Percentiles rank a stretch among this genome's conserved stretches.
These are phyloP conservation scores for Pitangus sulphuratus DNA, from an alignment of 2,797 vertebrate species.

Conservation along the genomic window DNA sequence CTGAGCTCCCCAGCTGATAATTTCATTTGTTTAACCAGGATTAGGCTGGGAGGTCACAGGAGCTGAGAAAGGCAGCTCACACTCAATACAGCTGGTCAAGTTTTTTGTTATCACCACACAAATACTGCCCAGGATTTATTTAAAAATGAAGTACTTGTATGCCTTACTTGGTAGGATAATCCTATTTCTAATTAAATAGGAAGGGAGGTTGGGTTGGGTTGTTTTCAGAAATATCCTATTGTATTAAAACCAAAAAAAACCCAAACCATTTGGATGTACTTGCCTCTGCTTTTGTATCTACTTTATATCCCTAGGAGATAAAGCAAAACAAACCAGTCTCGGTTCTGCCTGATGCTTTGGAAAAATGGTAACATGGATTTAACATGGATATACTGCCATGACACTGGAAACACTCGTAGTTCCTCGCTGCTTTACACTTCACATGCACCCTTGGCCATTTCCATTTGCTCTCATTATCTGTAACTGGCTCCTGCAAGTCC, in stretches of 20 bases:
- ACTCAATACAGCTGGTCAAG: not conserved
- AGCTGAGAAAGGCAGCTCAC: not conserved
- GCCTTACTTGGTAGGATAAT: not conserved
- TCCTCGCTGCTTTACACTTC: not conserved
- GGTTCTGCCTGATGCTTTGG: not conserved
- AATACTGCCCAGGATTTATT: not conserved
- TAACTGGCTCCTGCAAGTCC: not conserved
- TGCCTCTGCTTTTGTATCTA: not conserved
- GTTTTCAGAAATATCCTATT: not conserved
- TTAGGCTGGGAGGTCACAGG: not conserved
- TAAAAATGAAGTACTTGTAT: not conserved
- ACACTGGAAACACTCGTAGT: accelerated
- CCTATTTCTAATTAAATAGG: not conserved
- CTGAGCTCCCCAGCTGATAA: not conserved
- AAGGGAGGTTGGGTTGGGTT: not conserved
- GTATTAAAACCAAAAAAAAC: not conserved
- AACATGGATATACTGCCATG: not conserved
- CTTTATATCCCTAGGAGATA: not conserved
- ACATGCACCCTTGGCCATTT: not conserved
- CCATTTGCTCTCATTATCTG: not conserved
- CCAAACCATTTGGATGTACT: not conserved
- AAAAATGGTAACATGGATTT: not conserved
- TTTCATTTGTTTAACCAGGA: not conserved
- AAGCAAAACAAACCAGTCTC: not conserved
- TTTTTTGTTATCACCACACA: not conserved